A percentile compares a stretch with the other conserved stretches of the same genome.
Conservation (phyloP, 2,888 invertebrate species). For the Biston stratarius region DNA sequence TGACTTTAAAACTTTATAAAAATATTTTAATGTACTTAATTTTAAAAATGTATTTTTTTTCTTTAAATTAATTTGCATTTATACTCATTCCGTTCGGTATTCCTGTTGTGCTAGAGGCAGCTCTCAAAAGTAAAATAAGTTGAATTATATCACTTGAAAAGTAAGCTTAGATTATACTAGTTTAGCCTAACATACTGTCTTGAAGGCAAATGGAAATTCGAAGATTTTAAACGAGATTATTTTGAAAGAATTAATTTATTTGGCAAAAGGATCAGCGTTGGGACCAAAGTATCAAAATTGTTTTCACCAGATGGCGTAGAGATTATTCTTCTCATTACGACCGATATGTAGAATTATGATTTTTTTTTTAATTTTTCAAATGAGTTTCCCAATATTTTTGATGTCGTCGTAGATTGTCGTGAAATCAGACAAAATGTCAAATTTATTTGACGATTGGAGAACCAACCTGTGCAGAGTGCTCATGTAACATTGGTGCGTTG, state of each 20-base stretch:
- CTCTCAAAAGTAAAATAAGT: conserved; percentile 43
- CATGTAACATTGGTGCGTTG: conserved; percentile 63
- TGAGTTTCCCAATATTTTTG: too few relatives aligned
- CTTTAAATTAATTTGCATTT: conserved; percentile 43
- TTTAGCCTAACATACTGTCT: conserved; percentile 6
- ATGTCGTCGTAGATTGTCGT: not conserved
- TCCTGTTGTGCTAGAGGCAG: conserved; percentile 59
- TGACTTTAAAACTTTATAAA: not conserved
- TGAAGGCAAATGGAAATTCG: conserved; percentile 15
- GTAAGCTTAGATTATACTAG: conserved; percentile 23
- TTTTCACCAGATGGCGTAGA: conserved; percentile 19
- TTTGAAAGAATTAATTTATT: conserved; percentile 19
- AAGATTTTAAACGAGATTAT: not conserved
- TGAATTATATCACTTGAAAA: conserved; percentile 19
- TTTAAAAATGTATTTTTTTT: conserved; percentile 15
- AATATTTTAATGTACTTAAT: conserved; percentile 23
- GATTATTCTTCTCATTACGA: conserved; percentile 19
- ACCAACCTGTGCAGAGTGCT: conserved; percentile 50
- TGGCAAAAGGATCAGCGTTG: conserved; percentile 50
- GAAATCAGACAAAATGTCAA: not conserved
- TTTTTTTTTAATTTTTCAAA: not conserved
- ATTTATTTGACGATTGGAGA: not conserved
- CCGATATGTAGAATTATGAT: conserved; percentile 3
- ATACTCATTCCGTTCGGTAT: conserved; percentile 52
- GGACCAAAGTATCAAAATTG: conserved; percentile 62